Conservation (phyloP, 2,888 invertebrate species). For the Mylabris sibirica region DNA sequence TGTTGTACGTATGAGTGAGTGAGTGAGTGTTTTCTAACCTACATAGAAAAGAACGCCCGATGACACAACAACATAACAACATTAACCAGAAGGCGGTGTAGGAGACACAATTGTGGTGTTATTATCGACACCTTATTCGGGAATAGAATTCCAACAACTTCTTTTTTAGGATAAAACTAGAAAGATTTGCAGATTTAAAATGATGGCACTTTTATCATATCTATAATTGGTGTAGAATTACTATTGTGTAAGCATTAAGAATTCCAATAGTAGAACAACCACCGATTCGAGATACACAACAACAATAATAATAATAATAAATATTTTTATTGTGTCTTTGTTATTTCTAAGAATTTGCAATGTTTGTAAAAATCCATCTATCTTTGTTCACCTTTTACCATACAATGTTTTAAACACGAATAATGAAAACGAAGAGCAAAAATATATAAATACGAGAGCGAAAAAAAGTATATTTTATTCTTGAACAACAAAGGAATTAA, state of each 20-base stretch:
- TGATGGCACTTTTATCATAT: background rate
- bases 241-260: background rate
- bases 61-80: conserved; percentile 35
- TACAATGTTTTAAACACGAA: background rate
- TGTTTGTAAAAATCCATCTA: conserved; percentile 32
- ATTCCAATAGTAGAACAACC: no score
- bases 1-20: background rate
- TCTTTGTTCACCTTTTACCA: conserved; percentile 12
- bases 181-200: background rate
- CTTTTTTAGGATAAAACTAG: no score
- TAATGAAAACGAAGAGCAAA: no score
- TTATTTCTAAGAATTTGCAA: conserved; percentile 34
- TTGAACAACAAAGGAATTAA: conserved; percentile 10
- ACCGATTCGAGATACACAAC: background rate
- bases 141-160: background rate
- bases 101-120: conserved; percentile 32
- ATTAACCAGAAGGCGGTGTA: conserved; percentile 22
- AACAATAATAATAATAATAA: background rate
- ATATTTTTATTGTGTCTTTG: background rate
- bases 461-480: background rate
- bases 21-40: conserved; percentile 32
- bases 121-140: conserved; percentile 34
- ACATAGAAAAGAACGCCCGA: conserved; percentile 37
- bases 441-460: background rate
- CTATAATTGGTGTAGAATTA: background rate